A percentile compares a stretch with the other conserved stretches of the same genome.
Conservation (phyloP, 2,888 invertebrate species). For the Reticulitermes lucifugus region DNA sequence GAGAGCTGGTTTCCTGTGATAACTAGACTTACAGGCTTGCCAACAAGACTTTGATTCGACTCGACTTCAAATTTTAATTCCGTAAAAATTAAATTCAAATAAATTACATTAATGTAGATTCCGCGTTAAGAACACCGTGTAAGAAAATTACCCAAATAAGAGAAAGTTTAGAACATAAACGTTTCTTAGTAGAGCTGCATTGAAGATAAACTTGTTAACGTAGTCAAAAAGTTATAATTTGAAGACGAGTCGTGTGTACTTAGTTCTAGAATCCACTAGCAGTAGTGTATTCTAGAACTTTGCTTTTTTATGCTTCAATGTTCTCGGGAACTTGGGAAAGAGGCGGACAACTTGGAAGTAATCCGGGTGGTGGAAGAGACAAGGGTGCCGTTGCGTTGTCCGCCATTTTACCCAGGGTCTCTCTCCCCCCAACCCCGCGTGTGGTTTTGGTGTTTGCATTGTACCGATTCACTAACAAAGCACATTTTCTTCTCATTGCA, state of each 20-base stretch:
- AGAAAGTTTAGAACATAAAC: constrained; percentile 11
- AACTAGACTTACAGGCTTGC: constrained; percentile 46
- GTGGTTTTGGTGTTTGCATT: constrained; percentile 54
- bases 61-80: constrained; percentile 35
- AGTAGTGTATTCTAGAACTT: constrained; percentile 46
- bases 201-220: not conserved
- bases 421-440: constrained; percentile 30
- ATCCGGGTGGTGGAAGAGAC: constrained; percentile 6
- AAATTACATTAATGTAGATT: not conserved
- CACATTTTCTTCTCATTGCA: constrained; percentile 64
- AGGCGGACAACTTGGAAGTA: constrained; percentile 19
- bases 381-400: not conserved
- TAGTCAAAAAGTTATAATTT: constrained; percentile 12
- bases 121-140: not conserved
- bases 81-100: not conserved
- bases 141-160: not conserved
- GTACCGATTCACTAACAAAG: constrained; percentile 54
- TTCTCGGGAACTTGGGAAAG: constrained; percentile 36
- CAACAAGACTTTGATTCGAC: constrained; percentile 32
- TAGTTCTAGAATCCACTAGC: constrained; percentile 41
- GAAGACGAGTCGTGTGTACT: constrained; percentile 36
- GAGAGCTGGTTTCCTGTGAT: constrained; percentile 36
- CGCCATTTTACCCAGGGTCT: constrained; percentile 25
- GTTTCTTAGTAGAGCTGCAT: constrained; percentile 9
- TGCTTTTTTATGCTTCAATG: constrained; percentile 52